Evolutionary conservation across 2,888 invertebrate species (phyloP).

Genomic region (Cheilosia variabilis): DNA sequence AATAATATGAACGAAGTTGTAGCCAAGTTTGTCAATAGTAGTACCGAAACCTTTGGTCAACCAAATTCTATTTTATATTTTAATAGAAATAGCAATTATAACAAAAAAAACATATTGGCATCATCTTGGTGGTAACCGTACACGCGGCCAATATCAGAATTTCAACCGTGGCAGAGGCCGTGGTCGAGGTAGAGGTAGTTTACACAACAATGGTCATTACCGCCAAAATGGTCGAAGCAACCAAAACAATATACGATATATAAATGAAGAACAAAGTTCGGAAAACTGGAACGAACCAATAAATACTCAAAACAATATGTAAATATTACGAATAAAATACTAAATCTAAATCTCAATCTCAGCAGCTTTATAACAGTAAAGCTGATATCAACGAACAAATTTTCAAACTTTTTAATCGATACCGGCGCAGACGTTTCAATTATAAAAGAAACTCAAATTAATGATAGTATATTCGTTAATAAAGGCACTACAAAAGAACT

Average conservation of each 20-base stretch:
- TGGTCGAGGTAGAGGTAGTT: not conserved
- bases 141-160: not conserved
- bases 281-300: not conserved
- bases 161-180: not conserved
- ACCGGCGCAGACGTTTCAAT: constrained; percentile 1
- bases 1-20: constrained; percentile 12
- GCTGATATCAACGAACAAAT: not conserved
- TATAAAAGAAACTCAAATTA: not conserved
- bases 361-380: not conserved
- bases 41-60: too few species aligned
- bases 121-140: not conserved
- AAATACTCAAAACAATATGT: too few species aligned
- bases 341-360: constrained; percentile 4
- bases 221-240: not conserved
- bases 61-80: not conserved
- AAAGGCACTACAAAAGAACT: not conserved
- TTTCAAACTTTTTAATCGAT: not conserved
- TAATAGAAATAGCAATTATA: not conserved
- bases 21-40: not conserved
- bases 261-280: not conserved
- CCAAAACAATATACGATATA: not conserved
- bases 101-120: not conserved
- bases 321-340: not conserved
- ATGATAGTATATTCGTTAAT: not conserved
- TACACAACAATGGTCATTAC: constrained; percentile 1